Conservation (phyloP, 2,888 invertebrate species). For the Agrotis segetum region DNA sequence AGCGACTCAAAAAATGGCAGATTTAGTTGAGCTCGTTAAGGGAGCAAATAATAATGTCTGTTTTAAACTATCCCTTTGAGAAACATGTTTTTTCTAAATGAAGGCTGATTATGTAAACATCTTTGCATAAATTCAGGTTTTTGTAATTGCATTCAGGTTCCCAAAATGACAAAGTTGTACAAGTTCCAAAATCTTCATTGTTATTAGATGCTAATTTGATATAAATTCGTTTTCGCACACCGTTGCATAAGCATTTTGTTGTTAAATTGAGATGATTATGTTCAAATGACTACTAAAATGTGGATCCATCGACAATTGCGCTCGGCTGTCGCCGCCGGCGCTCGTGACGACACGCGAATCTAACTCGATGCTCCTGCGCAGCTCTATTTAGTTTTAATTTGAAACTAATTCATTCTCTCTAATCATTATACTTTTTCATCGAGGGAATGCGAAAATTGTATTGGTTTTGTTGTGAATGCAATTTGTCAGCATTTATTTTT, state of each 20-base stretch:
- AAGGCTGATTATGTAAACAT: background rate
- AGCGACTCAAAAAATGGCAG: background rate
- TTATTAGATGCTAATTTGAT: conserved; percentile 47
- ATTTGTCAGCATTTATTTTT: conserved; percentile 32
- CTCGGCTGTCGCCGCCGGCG: conserved; percentile 69
- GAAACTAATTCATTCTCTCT: conserved; percentile 68
- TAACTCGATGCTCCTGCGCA: conserved; percentile 76
- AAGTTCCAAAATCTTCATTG: conserved; percentile 8
- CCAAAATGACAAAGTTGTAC: background rate
- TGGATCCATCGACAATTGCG: conserved; percentile 58
- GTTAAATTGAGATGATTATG: conserved; percentile 61
- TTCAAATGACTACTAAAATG: conserved; percentile 65
- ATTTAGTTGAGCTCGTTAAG: background rate
- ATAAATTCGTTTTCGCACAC: conserved; percentile 44
- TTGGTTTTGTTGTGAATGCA: conserved; percentile 53
- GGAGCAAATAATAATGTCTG: background rate
- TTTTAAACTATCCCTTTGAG: background rate
- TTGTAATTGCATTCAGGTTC: conserved; percentile 9
- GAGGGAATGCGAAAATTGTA: conserved; percentile 60
- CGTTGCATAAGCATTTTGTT: conserved; percentile 44
- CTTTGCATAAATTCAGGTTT: too few relatives aligned
- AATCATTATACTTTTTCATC: conserved; percentile 57
- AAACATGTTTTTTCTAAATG: background rate
- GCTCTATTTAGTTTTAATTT: conserved; percentile 74
- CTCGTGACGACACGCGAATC: conserved; percentile 84